Conservation (phyloP, 2,113 vertebrate genomes). For the Prietella phreatophila region DNA sequence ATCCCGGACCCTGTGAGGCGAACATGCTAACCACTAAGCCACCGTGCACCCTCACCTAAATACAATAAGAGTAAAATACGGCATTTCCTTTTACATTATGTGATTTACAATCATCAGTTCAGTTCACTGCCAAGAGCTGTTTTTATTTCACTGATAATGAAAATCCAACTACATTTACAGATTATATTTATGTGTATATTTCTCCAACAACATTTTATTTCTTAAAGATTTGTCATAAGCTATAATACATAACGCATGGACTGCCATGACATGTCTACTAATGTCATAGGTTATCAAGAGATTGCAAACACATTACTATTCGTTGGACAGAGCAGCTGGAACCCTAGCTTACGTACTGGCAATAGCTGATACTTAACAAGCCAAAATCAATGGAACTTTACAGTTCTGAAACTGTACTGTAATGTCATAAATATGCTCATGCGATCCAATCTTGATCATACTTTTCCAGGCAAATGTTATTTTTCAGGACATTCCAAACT, state of each 20-base stretch:
- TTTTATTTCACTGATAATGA: neutral
- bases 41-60: too few species aligned
- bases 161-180: neutral
- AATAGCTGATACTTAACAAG: neutral
- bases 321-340: too few species aligned
- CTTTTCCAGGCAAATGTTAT: neutral
- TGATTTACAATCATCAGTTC: neutral
- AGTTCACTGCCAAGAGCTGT: neutral
- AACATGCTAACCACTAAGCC: too few species aligned
- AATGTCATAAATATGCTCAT: neutral
- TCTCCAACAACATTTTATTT: neutral
- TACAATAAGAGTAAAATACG: neutral
- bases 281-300: neutral
- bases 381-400: neutral
- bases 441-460: neutral
- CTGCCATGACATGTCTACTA: too few species aligned
- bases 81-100: neutral
- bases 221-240: neutral
- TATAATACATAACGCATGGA: neutral
- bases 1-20: too few species aligned
- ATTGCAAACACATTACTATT: neutral
- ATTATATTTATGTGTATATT: neutral
- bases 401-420: neutral
- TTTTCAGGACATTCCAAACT: too few species aligned
- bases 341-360: neutral